Conservation (phyloP, 1,140 invertebrate genomes). For the Bombus soroeensis region DNA sequence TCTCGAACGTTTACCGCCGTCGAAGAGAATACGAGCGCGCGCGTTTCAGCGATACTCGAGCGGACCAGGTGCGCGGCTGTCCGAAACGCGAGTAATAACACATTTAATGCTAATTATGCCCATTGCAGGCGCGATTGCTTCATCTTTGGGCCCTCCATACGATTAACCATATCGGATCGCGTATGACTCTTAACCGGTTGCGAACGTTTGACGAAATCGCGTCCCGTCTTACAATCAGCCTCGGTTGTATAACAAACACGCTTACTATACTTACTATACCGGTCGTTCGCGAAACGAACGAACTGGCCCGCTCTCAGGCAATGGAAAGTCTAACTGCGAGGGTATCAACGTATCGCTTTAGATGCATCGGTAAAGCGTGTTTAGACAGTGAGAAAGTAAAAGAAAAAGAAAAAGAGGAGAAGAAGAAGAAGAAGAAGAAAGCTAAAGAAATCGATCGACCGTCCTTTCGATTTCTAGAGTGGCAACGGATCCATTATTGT, state of each 20-base stretch:
- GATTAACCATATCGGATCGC: slow-evolving; percentile 40
- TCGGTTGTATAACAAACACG: slow-evolving; percentile 34
- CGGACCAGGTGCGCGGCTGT: slow-evolving; percentile 24
- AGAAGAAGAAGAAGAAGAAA: too few species aligned
- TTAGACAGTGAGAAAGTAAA: background rate
- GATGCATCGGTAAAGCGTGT: background rate
- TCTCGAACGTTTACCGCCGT: background rate
- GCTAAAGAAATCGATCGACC: slow-evolving; percentile 6
- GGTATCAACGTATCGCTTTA: too few species aligned
- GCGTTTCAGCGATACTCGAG: background rate
- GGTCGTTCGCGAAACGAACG: slow-evolving; percentile 12
- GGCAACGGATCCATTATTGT: slow-evolving; percentile 24
- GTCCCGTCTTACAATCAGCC: background rate
- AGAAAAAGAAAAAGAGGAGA: background rate
- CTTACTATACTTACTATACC: too few species aligned
- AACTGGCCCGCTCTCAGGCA: background rate
- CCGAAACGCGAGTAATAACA: slow-evolving; percentile 38
- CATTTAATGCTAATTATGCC: slow-evolving; percentile 51
- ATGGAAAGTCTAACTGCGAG: slow-evolving; percentile 19
- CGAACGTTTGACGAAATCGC: slow-evolving; percentile 31
- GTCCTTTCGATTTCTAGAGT: slow-evolving; percentile 50
- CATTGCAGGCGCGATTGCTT: slow-evolving; percentile 38
- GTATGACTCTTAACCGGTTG: slow-evolving; percentile 28
- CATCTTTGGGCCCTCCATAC: slow-evolving; percentile 12
- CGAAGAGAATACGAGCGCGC: background rate